Percentiles rank a stretch among this genome's conserved stretches.
Evolutionary conservation across 2,888 invertebrate species (phyloP).

Genomic region (Campoplex nolae): DNA sequence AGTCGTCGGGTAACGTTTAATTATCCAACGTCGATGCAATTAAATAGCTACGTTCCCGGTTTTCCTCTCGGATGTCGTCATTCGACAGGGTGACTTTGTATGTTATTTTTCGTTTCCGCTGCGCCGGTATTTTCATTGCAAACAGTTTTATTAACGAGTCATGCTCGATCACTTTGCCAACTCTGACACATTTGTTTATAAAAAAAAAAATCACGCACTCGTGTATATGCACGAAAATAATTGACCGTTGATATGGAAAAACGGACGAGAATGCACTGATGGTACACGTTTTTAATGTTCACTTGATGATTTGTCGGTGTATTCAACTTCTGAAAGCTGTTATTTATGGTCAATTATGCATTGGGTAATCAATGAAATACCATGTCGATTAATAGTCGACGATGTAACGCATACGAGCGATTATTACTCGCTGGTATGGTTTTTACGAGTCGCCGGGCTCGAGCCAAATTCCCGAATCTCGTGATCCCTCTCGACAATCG

Average conservation of each 20-base stretch:
- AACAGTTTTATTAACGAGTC: slow-evolving; percentile 55
- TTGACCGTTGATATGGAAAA: background rate
- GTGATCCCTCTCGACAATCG: slow-evolving; percentile 18
- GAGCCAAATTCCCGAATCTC: slow-evolving; percentile 21
- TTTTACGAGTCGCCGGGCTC: slow-evolving; percentile 25
- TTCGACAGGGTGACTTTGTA: slow-evolving; percentile 54
- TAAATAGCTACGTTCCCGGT: slow-evolving; percentile 49
- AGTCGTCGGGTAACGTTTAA: slow-evolving; percentile 58
- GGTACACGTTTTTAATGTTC: background rate
- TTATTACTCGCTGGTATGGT: background rate
- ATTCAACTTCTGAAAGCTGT: background rate
- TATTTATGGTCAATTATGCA: slow-evolving; percentile 5
- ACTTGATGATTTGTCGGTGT: background rate
- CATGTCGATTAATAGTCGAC: slow-evolving; percentile 11
- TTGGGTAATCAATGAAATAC: background rate
- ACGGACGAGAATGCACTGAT: background rate
- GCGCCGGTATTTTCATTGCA: slow-evolving; percentile 14
- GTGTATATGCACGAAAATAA: background rate
- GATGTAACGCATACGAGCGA: background rate
- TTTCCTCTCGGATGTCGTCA: slow-evolving; percentile 25
- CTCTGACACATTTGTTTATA: background rate
- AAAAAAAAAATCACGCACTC: background rate
- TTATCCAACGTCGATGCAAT: slow-evolving; percentile 63
- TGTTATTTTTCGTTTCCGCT: slow-evolving; percentile 6
- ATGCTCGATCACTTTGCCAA: slow-evolving; percentile 22